phyloP scores from a whole-genome alignment of 2,888 invertebrate genomes.

The Fissipunctia ypsillon region DNA sequence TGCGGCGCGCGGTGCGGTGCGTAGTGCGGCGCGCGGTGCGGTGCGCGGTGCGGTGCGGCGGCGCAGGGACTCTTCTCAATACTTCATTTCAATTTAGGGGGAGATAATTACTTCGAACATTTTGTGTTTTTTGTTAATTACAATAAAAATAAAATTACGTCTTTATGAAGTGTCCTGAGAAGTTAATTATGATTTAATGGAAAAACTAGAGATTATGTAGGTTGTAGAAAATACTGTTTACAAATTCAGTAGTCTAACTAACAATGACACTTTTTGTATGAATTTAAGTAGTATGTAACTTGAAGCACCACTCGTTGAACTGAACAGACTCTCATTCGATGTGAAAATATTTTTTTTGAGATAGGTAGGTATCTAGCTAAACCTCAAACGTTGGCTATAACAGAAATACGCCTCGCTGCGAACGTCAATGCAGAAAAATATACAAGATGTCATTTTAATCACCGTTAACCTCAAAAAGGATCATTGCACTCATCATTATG shows the following conservation, averaged over 20 bases:
- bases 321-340: neutral
- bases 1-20: neutral
- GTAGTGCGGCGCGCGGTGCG: conserved; percentile 29
- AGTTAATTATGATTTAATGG: neutral
- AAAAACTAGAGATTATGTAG: neutral
- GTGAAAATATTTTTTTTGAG: neutral
- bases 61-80: neutral
- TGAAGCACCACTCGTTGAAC: neutral
- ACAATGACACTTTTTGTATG: neutral
- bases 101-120: conserved; percentile 37
- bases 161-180: neutral
- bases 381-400: neutral
- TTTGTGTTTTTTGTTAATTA: conserved; percentile 28
- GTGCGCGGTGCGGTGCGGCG: neutral
- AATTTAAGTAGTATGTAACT: neutral
- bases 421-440: neutral
- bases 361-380: neutral
- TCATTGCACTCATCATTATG: too few species aligned
- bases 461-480: too few species aligned
- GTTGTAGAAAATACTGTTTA: neutral
- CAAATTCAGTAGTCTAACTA: neutral
- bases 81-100: conserved; percentile 28
- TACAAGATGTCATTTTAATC: too few species aligned
- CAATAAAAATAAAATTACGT: conserved; percentile 7
- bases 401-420: neutral